These are phyloP conservation scores for Elaeidobius kamerunicus DNA, from an alignment of 2,888 invertebrate species.

Conservation along the genomic window DNA sequence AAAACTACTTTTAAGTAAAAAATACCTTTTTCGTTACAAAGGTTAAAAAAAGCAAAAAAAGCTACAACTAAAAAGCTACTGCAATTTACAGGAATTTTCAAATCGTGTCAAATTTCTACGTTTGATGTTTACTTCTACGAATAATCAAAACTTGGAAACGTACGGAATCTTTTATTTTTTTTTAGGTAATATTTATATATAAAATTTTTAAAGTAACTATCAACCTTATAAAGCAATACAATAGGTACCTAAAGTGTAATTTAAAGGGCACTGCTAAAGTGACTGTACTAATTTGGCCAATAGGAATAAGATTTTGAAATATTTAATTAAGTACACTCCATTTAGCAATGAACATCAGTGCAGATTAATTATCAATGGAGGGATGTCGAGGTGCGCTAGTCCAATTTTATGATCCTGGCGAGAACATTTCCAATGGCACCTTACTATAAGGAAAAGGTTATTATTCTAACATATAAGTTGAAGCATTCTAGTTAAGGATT, in stretches of 20 bases:
- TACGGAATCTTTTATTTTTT: constrained; percentile 6
- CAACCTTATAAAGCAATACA: constrained; percentile 23
- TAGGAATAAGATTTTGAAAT: no score
- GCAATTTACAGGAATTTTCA: constrained; percentile 37
- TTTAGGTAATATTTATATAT: constrained; percentile 18
- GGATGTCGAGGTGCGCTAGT: constrained; percentile 17
- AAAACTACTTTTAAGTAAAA: constrained; percentile 26
- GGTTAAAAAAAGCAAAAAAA: constrained; percentile 43
- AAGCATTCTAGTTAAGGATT: constrained; percentile 29
- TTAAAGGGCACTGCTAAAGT: constrained; percentile 9
- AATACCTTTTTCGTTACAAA: constrained; percentile 35
- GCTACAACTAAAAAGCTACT: constrained; percentile 44
- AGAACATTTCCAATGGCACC: constrained; percentile 53
- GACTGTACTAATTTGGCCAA: no score
- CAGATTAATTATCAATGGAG: constrained; percentile 11
- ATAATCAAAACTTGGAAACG: constrained; percentile 14
- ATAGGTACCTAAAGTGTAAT: constrained; percentile 26
- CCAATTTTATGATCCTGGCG: constrained; percentile 10
- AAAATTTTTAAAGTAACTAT: no score
- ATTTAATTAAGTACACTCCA: background rate
- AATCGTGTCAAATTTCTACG: constrained; percentile 17
- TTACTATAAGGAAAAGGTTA: constrained; percentile 53
- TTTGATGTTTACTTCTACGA: constrained; percentile 12
- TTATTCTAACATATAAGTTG: constrained; percentile 27
- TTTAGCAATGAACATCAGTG: constrained; percentile 10